Conservation (phyloP, 2,113 vertebrate genomes). For the Campylomormyrus numenius region DNA sequence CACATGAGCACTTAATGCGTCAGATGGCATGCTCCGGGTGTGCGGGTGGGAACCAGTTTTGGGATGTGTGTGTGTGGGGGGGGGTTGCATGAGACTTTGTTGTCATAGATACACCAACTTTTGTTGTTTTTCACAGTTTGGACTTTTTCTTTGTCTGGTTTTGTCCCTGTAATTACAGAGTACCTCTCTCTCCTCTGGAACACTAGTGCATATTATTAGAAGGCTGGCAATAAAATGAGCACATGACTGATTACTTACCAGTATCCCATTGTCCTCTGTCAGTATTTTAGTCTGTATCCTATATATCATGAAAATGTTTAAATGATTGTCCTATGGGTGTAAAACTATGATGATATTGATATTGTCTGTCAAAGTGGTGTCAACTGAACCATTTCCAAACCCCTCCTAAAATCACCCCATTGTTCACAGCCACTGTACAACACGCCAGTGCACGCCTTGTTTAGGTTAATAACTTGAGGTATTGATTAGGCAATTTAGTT, state of each 20-base stretch:
- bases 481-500: not conserved
- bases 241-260: not conserved
- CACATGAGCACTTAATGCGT: not conserved
- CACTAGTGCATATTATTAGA: not conserved
- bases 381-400: not conserved
- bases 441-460: not conserved
- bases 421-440: not conserved
- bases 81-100: not conserved
- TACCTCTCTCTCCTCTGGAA: not conserved
- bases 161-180: not conserved
- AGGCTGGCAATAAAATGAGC: not conserved
- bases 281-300: not conserved
- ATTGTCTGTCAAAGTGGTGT: not conserved
- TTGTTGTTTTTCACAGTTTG: not conserved
- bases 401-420: not conserved
- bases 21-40: too few species aligned
- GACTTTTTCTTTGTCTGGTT: not conserved
- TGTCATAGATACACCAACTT: not conserved
- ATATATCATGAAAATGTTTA: not conserved
- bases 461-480: not conserved
- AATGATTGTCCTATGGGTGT: not conserved
- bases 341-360: not conserved
- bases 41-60: too few species aligned
- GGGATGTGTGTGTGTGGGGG: too few species aligned
- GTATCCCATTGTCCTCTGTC: not conserved